Percentiles rank a stretch among this genome's conserved stretches.
phyloP scores from a whole-genome alignment of 35 echinoderm and acorn worm genomes.

The Ptychodera flava region DNA sequence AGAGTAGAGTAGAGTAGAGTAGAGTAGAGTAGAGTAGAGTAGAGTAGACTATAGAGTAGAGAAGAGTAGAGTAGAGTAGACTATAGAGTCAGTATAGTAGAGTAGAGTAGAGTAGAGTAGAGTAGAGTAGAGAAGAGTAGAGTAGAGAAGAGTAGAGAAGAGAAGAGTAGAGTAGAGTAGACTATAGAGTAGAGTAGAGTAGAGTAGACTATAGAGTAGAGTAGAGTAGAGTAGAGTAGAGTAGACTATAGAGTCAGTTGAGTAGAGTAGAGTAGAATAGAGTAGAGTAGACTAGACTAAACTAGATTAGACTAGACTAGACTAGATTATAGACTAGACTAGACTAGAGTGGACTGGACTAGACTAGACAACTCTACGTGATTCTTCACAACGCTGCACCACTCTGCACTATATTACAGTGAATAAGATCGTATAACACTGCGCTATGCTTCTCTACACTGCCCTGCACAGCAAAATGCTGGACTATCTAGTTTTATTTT shows the following conservation, averaged over 20 bases:
- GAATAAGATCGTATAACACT: no score
- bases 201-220: not conserved
- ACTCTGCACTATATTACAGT: no score
- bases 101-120: constrained; percentile 31
- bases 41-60: constrained; percentile 23
- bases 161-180: constrained; percentile 13
- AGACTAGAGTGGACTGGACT: not conserved
- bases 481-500: no score
- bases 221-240: not conserved
- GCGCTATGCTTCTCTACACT: no score
- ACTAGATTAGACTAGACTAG: not conserved
- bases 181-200: not conserved
- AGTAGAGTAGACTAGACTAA: not conserved
- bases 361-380: no score
- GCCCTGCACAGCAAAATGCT: no score
- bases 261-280: not conserved
- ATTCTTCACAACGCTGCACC: no score
- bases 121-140: constrained; percentile 4
- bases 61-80: constrained; percentile 16
- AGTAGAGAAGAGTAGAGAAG: not conserved
- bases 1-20: constrained; percentile 31
- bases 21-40: constrained; percentile 27
- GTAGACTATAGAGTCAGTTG: not conserved
- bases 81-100: constrained; percentile 5
- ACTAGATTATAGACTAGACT: not conserved